Conservation (phyloP, 2,888 invertebrate genomes). For the Synergus gifuensis region DNA sequence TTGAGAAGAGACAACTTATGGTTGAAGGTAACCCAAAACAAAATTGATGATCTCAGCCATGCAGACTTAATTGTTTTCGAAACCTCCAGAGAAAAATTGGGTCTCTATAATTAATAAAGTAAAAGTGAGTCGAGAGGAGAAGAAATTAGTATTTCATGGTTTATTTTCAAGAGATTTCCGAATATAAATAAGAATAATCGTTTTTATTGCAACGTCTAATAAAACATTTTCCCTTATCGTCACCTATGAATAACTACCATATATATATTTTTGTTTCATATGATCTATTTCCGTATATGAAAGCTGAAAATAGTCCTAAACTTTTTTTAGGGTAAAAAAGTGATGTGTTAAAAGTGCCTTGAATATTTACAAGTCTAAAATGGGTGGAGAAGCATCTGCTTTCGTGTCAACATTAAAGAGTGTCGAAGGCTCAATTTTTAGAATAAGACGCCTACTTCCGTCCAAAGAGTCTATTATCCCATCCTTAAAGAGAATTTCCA, state of each 20-base stretch:
- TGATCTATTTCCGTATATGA: neutral
- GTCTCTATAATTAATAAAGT: neutral
- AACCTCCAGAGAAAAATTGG: neutral
- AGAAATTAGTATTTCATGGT: neutral
- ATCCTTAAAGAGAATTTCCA: neutral
- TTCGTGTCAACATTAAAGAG: slow-evolving; percentile 17
- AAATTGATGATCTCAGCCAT: neutral
- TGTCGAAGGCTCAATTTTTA: slow-evolving; percentile 6
- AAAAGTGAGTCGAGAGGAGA: neutral
- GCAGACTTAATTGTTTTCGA: neutral
- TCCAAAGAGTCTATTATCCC: neutral
- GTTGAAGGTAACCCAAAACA: slow-evolving; percentile 16
- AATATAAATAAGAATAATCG: neutral
- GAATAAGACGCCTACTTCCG: slow-evolving; percentile 1
- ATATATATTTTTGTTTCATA: too few species aligned
- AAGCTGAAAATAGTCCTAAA: neutral
- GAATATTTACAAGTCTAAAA: slow-evolving; percentile 6
- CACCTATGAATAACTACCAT: too few species aligned
- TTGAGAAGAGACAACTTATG: slow-evolving; percentile 10
- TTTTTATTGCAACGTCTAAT: too few species aligned
- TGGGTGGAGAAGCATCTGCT: slow-evolving; percentile 27
- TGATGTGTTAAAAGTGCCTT: slow-evolving; percentile 16
- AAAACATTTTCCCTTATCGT: too few species aligned
- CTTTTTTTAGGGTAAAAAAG: slow-evolving; percentile 16
- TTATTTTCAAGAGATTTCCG: neutral